phyloP scores from a whole-genome alignment of 2,113 vertebrate species.

The Electrona antarctica region DNA sequence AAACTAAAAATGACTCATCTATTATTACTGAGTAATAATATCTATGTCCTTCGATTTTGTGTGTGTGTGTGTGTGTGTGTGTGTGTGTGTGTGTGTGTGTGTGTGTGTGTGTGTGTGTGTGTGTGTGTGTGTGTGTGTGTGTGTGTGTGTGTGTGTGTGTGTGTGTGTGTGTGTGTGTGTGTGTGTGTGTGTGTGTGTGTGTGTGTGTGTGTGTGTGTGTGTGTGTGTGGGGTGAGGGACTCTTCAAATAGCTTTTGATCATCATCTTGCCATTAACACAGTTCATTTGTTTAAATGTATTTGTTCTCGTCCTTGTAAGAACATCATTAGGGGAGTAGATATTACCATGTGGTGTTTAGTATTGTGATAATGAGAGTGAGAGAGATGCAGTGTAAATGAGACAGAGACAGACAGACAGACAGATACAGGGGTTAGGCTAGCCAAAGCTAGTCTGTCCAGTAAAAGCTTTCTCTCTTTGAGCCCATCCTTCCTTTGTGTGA shows the following conservation, averaged over 20 bases:
- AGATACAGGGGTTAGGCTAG: background rate
- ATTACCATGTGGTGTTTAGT: conserved; percentile 48
- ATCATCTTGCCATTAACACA: conserved; percentile 18
- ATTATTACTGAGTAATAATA: conserved; percentile 20
- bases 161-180: too few species aligned
- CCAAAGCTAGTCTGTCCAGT: background rate
- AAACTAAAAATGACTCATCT: conserved; percentile 37
- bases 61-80: too few species aligned
- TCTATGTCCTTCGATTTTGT: too few species aligned
- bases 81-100: too few species aligned
- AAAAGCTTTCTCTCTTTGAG: conserved; percentile 68
- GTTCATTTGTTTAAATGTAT: conserved; percentile 28
- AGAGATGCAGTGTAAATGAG: conserved; percentile 12
- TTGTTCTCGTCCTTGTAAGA: conserved; percentile 50
- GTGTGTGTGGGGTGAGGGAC: too few species aligned
- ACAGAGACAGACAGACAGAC: conserved; percentile 15
- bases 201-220: too few species aligned
- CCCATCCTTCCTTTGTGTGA: conserved; percentile 66
- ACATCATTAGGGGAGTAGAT: conserved; percentile 52
- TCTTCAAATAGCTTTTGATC: conserved; percentile 36
- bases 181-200: too few species aligned
- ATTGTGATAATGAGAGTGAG: conserved; percentile 56
- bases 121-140: too few species aligned
- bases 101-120: too few species aligned
- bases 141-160: too few species aligned